Evolutionary conservation across 2,888 invertebrate genomes (phyloP).

Genomic region (Phengaris alcon): DNA sequence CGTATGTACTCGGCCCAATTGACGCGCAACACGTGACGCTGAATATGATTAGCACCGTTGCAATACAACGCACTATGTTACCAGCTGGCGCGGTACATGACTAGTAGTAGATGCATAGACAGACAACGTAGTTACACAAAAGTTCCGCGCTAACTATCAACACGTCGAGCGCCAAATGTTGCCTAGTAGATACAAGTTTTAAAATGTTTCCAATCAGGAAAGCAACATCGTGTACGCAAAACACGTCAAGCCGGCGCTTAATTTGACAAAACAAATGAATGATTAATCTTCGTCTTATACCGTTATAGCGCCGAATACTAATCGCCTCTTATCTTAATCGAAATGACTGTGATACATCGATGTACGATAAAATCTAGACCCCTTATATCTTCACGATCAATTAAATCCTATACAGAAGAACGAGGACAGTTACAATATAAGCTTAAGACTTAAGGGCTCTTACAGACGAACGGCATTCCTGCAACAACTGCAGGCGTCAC

Average conservation of each 20-base stretch:
- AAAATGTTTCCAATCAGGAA: not conserved
- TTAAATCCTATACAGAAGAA: not conserved
- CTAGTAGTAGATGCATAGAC: no score
- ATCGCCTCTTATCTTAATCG: slow-evolving; percentile 58
- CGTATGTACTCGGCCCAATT: no score
- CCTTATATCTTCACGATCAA: not conserved
- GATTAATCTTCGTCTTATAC: slow-evolving; percentile 32
- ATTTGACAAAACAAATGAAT: slow-evolving; percentile 29
- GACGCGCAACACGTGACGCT: no score
- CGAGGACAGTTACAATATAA: not conserved
- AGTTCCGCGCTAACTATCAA: no score
- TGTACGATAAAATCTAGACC: slow-evolving; percentile 22
- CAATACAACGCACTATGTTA: no score
- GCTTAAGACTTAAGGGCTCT: not conserved
- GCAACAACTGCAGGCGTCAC: no score
- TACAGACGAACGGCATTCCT: no score
- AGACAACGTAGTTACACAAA: no score
- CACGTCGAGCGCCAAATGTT: no score
- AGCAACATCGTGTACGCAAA: not conserved
- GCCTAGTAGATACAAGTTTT: not conserved
- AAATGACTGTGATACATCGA: slow-evolving; percentile 38
- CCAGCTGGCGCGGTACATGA: no score
- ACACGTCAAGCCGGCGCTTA: slow-evolving; percentile 10
- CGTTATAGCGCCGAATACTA: slow-evolving; percentile 50
- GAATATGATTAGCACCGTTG: no score